These are phyloP conservation scores for Phasianus colchicus DNA, from an alignment of 2,113 vertebrate species.

Conservation along the genomic window DNA sequence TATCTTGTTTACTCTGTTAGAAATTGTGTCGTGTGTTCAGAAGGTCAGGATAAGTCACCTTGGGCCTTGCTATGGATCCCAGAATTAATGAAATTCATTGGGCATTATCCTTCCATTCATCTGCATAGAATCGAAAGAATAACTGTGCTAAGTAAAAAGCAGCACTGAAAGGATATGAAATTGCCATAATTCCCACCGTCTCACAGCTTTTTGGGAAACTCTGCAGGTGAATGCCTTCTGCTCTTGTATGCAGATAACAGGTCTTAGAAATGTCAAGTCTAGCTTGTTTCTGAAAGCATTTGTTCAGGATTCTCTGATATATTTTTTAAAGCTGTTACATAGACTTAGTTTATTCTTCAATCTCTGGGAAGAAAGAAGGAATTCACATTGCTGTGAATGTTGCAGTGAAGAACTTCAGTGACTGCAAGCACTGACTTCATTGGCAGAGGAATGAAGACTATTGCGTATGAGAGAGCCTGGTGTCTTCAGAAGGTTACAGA, in stretches of 20 bases:
- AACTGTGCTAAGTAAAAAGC: background rate
- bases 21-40: background rate
- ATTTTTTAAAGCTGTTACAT: background rate
- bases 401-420: background rate
- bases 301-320: background rate
- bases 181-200: background rate
- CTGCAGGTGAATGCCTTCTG: background rate
- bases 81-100: background rate
- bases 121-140: background rate
- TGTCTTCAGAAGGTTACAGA: background rate
- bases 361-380: background rate
- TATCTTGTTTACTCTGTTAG: rapidly evolving
- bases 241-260: background rate
- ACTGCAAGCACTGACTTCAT: background rate
- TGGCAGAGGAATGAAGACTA: background rate
- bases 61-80: background rate
- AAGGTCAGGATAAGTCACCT: background rate
- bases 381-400: background rate
- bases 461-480: background rate
- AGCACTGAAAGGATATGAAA: background rate
- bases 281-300: background rate
- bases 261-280: background rate
- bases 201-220: background rate
- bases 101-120: background rate
- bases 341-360: background rate